phyloP scores from a whole-genome alignment of 2,113 vertebrate genomes.

The Thomomys bottae region DNA sequence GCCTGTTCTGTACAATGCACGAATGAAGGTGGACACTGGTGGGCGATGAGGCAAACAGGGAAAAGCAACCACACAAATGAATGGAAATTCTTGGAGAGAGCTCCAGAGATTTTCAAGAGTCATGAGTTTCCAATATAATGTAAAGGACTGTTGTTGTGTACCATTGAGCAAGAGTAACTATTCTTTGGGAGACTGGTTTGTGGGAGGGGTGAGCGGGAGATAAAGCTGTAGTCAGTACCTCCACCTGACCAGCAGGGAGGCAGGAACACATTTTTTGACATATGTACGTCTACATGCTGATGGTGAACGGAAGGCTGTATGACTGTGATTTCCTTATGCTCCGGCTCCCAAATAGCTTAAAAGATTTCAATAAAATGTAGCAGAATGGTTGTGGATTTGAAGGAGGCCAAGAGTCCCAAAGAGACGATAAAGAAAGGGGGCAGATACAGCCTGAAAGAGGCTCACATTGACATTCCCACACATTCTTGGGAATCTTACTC shows the following conservation, averaged over 20 bases:
- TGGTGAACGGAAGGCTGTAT: not conserved
- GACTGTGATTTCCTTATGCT: not conserved
- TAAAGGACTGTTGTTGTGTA: not conserved
- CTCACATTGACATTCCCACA: not conserved
- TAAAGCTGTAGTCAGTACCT: not conserved
- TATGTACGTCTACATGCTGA: not conserved
- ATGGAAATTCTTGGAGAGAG: too few relatives aligned
- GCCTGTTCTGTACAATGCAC: not conserved
- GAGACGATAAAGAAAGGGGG: not conserved
- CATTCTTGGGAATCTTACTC: not conserved
- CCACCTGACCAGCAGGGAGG: not conserved
- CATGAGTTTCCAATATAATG: not conserved
- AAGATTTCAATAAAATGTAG: not conserved
- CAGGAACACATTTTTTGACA: not conserved
- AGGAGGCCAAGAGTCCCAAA: too few relatives aligned
- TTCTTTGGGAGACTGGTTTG: not conserved
- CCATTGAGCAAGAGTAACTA: not conserved
- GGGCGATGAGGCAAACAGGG: not conserved
- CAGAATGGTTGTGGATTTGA: not conserved
- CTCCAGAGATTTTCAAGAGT: not conserved
- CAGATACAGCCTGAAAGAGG: not conserved
- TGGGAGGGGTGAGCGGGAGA: not conserved
- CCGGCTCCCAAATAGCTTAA: not conserved
- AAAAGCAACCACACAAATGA: not conserved
- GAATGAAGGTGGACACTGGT: rapidly evolving